These are phyloP conservation scores for Pseudomyrmex flavicornis DNA, from an alignment of 1,140 invertebrate species.

Conservation along the genomic window DNA sequence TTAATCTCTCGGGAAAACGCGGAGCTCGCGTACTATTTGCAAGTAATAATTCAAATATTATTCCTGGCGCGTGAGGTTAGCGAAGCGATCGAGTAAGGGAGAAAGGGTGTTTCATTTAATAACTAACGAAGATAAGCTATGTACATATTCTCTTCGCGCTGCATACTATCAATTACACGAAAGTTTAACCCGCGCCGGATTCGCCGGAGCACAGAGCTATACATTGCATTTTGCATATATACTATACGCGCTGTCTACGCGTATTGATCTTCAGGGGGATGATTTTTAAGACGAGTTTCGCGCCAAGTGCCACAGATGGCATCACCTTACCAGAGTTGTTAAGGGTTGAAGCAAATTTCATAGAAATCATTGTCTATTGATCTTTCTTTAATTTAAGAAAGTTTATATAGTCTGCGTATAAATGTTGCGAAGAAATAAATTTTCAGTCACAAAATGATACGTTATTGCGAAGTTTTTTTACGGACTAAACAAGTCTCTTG, in stretches of 20 bases:
- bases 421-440: not conserved
- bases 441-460: too few species aligned
- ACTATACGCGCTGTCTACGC: constrained; percentile 69
- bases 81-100: not conserved
- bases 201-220: not conserved
- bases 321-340: constrained; percentile 61
- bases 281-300: constrained; percentile 80
- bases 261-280: constrained; percentile 78
- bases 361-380: constrained; percentile 29
- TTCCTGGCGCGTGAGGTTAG: not conserved
- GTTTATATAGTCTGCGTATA: not conserved
- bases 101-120: constrained; percentile 28
- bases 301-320: constrained; percentile 74
- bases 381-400: not conserved
- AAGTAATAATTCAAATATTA: constrained; percentile 31
- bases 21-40: not conserved
- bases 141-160: not conserved
- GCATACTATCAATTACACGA: not conserved
- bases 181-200: constrained; percentile 27
- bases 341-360: not conserved
- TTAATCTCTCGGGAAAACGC: constrained; percentile 2
- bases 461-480: too few species aligned
- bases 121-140: constrained; percentile 13
- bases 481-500: too few species aligned
- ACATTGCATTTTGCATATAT: constrained; percentile 52